These are phyloP conservation scores for Vandiemenella viatica DNA, from an alignment of 2,888 invertebrate genomes.

Conservation along the genomic window DNA sequence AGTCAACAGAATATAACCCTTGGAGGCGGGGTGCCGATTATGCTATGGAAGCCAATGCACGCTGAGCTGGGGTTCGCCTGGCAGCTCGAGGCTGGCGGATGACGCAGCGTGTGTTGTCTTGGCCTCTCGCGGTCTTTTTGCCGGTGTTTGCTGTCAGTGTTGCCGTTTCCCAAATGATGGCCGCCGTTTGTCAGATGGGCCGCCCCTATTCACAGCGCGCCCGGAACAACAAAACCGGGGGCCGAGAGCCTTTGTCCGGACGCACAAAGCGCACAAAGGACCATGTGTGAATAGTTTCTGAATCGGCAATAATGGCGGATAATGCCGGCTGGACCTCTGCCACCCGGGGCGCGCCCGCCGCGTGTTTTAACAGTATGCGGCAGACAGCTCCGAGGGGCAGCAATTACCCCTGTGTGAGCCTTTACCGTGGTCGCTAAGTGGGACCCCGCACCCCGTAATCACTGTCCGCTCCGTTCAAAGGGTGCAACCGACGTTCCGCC, in stretches of 20 bases:
- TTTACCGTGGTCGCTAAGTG: no score
- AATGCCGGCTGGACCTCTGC: slow-evolving; percentile 13
- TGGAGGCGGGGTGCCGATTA: no score
- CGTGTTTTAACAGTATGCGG: slow-evolving; percentile 15
- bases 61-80: no score
- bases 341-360: slow-evolving; percentile 9
- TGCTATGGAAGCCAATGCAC: no score
- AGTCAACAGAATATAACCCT: no score
- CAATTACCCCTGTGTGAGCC: background rate
- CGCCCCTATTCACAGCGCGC: slow-evolving; percentile 14
- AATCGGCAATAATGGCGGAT: slow-evolving; percentile 17
- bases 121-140: no score
- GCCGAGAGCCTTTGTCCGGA: slow-evolving; percentile 11
- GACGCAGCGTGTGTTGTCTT: no score
- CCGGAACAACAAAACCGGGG: slow-evolving; percentile 10
- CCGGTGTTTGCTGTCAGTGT: slow-evolving; percentile 13
- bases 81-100: no score
- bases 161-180: slow-evolving; percentile 11
- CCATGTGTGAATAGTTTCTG: slow-evolving; percentile 17
- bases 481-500: slow-evolving; percentile 8
- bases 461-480: no score
- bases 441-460: no score
- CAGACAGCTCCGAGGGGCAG: slow-evolving; percentile 11
- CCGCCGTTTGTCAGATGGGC: slow-evolving; percentile 14
- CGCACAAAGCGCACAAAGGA: slow-evolving; percentile 13